Base-by-base conservation (phyloP, 1,140 invertebrate species). In the Brachionus rotundiformis region DNA sequence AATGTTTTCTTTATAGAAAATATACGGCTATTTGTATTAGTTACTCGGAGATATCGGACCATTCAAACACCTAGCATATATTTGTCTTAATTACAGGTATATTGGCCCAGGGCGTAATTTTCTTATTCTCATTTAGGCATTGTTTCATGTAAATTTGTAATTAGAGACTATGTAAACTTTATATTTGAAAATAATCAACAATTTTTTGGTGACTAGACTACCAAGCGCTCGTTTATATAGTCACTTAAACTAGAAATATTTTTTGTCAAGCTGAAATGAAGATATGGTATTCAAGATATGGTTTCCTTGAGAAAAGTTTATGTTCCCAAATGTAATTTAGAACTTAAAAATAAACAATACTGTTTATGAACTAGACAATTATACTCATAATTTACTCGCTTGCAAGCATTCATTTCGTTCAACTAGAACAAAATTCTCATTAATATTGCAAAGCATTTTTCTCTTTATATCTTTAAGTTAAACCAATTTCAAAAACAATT, bases 341-440 rank as follows among this genome's bases (percentile, higher is more conserved):
- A 54, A n/a, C n/a, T n/a, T n/a, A n/a, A n/a, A n/a, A n/a, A n/a
- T n/a, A 54, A 54, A 19, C 7, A 19, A 54, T 8, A 19, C 47
- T 54, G n/a, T 54, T n/a, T 54, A n/a, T 54, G 47, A n/a, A 19
- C 19, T 19, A 19, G 16, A 63, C 19, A 63, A 63, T 29, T 63
- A 29, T n/a, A 16, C n/a, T 16, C 47, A 54, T 19, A 29, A 29
- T 29, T 63, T 29, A 6, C 25, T 63, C 29, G 13, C 29, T 29
- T 63, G 33, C 16, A 36, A 68, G 16, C 31, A 68, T 68, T 31
- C 63, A 31, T 68, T 68, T 68, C 63, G 31, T 19, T 33, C 25
- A 63, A 63, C 61, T 63, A 63, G 16, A 36, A 68, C 63, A 68
- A 68, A 68, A 68, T 68, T 33, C 33, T 36, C 63, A 68, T 68